Evolutionary conservation across 2,888 invertebrate species (phyloP).

Genomic region (Cephus pulcher): DNA sequence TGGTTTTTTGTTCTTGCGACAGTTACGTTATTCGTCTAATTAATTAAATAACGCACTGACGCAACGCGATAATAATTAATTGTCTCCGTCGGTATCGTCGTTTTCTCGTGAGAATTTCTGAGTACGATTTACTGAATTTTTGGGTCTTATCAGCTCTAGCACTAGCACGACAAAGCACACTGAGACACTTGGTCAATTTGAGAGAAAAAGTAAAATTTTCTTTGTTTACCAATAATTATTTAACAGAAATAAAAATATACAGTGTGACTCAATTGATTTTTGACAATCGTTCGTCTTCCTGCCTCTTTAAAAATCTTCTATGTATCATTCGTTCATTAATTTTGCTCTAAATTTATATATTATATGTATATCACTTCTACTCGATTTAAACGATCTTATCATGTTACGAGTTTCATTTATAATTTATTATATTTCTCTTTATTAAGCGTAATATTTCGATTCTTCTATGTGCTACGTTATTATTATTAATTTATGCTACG

Average conservation of each 20-base stretch:
- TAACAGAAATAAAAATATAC: neutral
- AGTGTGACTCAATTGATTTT: neutral
- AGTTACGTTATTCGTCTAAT: neutral
- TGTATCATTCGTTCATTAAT: neutral
- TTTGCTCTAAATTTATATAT: constrained; percentile 26
- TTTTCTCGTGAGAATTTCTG: neutral
- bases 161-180: constrained; percentile 5
- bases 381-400: constrained; percentile 1
- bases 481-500: neutral
- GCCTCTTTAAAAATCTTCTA: neutral
- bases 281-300: neutral
- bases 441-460: constrained; percentile 58
- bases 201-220: constrained; percentile 2
- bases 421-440: constrained; percentile 24
- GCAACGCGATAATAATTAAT: neutral
- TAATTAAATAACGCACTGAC: neutral
- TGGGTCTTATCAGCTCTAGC: constrained; percentile 1
- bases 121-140: neutral
- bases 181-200: neutral
- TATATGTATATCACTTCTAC: constrained; percentile 13
- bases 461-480: constrained; percentile 37
- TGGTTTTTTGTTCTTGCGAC: neutral
- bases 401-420: neutral
- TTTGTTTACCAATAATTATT: neutral
- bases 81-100: neutral